phyloP scores from a whole-genome alignment of 92 coral and sea anemone genomes.

The Palythoa caribaeorum region DNA sequence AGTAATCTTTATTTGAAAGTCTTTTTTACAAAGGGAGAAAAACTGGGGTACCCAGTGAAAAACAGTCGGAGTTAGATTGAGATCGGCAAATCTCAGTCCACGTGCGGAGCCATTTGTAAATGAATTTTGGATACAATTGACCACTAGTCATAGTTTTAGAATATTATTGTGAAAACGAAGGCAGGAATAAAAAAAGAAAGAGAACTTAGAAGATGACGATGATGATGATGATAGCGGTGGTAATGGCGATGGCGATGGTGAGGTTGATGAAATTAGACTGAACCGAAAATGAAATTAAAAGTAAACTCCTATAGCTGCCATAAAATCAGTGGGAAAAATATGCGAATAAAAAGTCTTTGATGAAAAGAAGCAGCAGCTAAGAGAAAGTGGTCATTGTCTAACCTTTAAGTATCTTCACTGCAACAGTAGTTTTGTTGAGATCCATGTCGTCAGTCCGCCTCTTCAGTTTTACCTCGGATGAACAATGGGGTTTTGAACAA shows the following conservation, averaged over 20 bases:
- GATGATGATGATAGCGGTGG: not conserved
- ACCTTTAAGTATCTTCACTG: constrained; percentile 92
- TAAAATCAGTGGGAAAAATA: not conserved
- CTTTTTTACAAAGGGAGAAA: too few relatives aligned
- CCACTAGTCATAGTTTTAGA: too few relatives aligned
- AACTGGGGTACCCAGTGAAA: too few relatives aligned
- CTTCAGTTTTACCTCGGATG: constrained; percentile 55
- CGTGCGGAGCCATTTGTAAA: too few relatives aligned
- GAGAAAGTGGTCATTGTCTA: not conserved
- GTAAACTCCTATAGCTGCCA: not conserved
- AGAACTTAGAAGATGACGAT: not conserved
- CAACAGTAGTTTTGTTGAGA: constrained; percentile 70
- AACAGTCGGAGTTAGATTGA: too few relatives aligned
- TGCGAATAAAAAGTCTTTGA: not conserved
- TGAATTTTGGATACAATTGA: too few relatives aligned
- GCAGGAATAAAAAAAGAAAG: not conserved
- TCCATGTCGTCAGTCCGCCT: constrained; percentile 38
- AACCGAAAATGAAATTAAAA: not conserved
- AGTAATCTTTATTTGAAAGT: too few relatives aligned
- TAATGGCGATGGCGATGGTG: not conserved
- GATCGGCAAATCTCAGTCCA: too few relatives aligned
- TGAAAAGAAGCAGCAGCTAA: not conserved
- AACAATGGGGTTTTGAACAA: constrained; percentile 73
- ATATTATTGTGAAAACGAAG: too few relatives aligned
- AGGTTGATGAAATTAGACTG: too few relatives aligned